phyloP scores from a whole-genome alignment of 2,888 invertebrate species.

The Philonicus albiceps region DNA sequence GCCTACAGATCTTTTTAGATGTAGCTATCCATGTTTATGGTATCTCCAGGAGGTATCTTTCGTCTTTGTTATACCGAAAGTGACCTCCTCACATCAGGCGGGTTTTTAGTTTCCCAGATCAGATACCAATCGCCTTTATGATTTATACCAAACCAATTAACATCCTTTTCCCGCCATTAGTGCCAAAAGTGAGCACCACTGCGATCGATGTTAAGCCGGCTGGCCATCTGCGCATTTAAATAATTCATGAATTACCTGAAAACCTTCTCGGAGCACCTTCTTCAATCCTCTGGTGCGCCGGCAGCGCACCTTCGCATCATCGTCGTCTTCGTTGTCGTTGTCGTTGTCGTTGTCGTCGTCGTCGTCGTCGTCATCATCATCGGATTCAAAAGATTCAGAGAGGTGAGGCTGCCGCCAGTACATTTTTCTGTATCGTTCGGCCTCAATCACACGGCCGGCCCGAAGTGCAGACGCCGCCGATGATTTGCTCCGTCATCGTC shows the following conservation, averaged over 20 bases:
- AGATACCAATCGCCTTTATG: background rate
- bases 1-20: too few species aligned
- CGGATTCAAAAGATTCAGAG: background rate
- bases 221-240: background rate
- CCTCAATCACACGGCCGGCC: background rate
- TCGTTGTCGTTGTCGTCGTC: too few species aligned
- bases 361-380: too few species aligned
- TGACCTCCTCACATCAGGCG: background rate
- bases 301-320: background rate
- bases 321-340: too few species aligned
- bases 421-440: background rate
- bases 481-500: constrained; percentile 29
- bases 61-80: background rate
- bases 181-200: background rate
- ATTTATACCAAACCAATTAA: background rate
- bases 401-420: background rate
- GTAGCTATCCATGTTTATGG: background rate
- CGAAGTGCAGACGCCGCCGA: constrained; percentile 13
- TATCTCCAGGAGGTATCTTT: background rate
- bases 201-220: background rate
- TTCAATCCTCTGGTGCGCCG: background rate
- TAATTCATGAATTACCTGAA: background rate
- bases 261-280: background rate
- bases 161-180: background rate
- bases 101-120: background rate